A percentile compares a stretch with the other conserved stretches of the same genome.
Conservation (phyloP, 2,888 invertebrate species). For the Petrolisthes manimaculis region DNA sequence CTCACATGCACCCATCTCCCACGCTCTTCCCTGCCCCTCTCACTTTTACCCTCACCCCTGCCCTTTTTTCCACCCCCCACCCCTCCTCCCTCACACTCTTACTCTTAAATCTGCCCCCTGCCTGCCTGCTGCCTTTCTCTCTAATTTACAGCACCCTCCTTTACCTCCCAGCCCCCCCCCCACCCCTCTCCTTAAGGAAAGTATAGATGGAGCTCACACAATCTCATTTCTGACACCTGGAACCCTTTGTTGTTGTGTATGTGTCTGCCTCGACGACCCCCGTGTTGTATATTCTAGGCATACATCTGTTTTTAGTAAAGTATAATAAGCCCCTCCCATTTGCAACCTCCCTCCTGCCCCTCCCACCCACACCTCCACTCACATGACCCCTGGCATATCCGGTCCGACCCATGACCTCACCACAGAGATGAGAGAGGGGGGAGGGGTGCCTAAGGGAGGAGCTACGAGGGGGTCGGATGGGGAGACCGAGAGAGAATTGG, state of each 20-base stretch:
- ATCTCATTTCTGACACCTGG: no score
- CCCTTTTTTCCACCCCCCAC: neutral
- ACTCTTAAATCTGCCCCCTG: no score
- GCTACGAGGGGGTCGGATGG: constrained; percentile 13
- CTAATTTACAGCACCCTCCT: no score
- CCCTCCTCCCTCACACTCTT: neutral
- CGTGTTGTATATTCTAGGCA: no score
- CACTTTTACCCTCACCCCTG: neutral
- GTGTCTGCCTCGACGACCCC: no score
- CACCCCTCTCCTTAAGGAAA: no score
- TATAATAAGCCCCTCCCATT: neutral
- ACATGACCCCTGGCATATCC: constrained; percentile 44
- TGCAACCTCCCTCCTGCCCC: constrained; percentile 6
- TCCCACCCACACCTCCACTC: constrained; percentile 21
- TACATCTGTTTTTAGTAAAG: neutral
- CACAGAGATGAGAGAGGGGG: neutral
- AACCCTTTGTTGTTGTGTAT: no score
- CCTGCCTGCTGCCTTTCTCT: no score
- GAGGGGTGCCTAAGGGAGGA: constrained; percentile 3
- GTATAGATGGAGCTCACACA: no score
- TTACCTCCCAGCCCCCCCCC: no score
- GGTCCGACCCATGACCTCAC: constrained; percentile 21
- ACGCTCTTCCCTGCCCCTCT: neutral
- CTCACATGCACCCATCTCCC: neutral
- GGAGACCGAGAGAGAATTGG: neutral